Base-by-base conservation (phyloP, 1,140 invertebrate species). In the Drosophila repletoides region DNA sequence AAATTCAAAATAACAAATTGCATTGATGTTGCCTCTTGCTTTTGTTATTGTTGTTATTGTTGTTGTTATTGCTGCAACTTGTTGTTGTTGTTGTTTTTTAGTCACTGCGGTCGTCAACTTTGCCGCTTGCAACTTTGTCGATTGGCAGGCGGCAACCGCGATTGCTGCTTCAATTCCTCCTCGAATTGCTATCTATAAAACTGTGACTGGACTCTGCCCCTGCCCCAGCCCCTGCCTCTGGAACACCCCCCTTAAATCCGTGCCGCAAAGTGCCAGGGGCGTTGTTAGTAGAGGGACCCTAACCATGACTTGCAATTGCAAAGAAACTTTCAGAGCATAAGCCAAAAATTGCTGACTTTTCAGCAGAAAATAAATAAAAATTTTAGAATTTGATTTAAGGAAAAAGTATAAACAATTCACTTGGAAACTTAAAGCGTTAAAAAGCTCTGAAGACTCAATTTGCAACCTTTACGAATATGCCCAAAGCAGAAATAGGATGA, bases 1-100 rank as follows among this genome's bases (percentile, higher is more conserved):
- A 79, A 83, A 84, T 83, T 79, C 74, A 83, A 84, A 83, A 84
- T 83, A 83, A 83, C 79, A 83, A 83, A 83, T 83, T 83, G 79
- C 74, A 79, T 84, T 45, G 70, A 43, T 60, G 63, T 36, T 60
- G 46, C 63, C 48, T 43, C 60, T 48, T 65, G 38, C n/a, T n/a
- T n/a, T n/a, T n/a, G n/a, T n/a, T n/a, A n/a, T n/a, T n/a, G n/a
- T n/a, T n/a, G n/a, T 53, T 75, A 55, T 69, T 48, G 60, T 64
- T 77, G 73, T 46, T 61, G 52, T 76, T 77, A 2, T 24, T 43
- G 10, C 22, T n/a, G n/a, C n/a, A n/a, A n/a, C n/a, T n/a, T n/a
- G n/a, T n/a, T n/a, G n/a, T 53, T 75, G 61, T 74, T 46, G 55
- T 65, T 73, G 59, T 34, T 55, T 52, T 66, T 81, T 59, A 59